Evolutionary conservation across 2,888 invertebrate genomes (phyloP), one percentile per base, ranked within the genome.

Genomic region (Archips xylosteana): DNA sequence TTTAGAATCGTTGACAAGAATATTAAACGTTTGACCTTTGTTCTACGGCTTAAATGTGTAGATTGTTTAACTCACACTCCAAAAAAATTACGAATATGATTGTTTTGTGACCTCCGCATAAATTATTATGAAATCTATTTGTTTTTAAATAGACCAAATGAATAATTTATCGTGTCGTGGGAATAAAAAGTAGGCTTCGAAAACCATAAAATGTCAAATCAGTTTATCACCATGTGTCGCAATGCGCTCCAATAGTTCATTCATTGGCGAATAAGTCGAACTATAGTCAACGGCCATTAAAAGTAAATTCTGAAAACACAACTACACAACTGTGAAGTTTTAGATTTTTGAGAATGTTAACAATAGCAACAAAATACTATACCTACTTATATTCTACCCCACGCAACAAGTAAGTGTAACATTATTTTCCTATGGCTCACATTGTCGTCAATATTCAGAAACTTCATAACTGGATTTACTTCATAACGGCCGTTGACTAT

Each of bases 21-120:
- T 47, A 9, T 57, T 32, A 32, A 57, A 63, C 45, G 9, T 2
- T 47, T 63, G 45, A 45, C 62, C 62, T 63, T 63, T 32, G 23
- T 12, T 23, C 13, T 39, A 23, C 57, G 32, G 32, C 32, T 6
- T 66, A 42, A 54, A 57, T 57, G 42, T 42, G 32, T 57, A 42
- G 57, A 66, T 57, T 57, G 42, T 57, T 57, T 6, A 3, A 45
- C 57, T 9, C 23, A 34, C 32, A 34, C 34, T 47, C 45, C 15
- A 71, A 65, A 57, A 51, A 23, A 39, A 32, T 60, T 64, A 51
- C 13, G 49, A 64, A 70, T 45, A 34, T 63, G 13, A 32, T 32
- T 47, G 32, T 60, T 42, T 62, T 68, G 47, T 72, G 67, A 72
- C 67, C 68, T 47, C 63, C 68, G 72, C n/a, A 72, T 72, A 72